Evolutionary conservation across 2,888 invertebrate genomes (phyloP).

Genomic region (Strigamia crassipes): DNA sequence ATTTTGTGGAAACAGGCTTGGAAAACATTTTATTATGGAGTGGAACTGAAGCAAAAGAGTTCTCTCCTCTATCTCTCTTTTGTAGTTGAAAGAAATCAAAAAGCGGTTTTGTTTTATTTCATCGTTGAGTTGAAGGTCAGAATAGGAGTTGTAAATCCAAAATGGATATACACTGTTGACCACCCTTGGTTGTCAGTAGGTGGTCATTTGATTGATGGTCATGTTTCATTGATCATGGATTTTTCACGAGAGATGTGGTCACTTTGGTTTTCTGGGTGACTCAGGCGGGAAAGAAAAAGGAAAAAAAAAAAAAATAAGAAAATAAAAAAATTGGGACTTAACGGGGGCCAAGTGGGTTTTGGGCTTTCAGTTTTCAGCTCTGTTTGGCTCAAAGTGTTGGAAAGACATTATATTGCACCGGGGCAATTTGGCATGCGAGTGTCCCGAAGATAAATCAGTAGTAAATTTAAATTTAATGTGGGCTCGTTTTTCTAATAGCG

Average conservation of each 20-base stretch:
- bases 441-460: neutral
- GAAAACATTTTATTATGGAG: no score
- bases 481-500: neutral
- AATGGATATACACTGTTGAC: neutral
- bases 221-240: slow-evolving; percentile 10
- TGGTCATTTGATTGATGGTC: slow-evolving; percentile 6
- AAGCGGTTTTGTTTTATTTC: neutral
- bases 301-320: neutral
- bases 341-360: neutral
- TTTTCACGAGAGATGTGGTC: neutral
- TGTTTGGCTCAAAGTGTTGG: neutral
- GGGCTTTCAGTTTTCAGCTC: neutral
- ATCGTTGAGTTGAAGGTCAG: neutral
- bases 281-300: neutral
- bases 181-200: neutral
- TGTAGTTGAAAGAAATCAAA: neutral
- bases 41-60: no score
- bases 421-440: neutral
- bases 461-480: slow-evolving; percentile 2
- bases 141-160: neutral
- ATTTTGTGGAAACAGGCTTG: no score
- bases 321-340: neutral
- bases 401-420: neutral
- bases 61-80: no score
- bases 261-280: slow-evolving; percentile 3